phyloP scores from a whole-genome alignment of 2,888 invertebrate species.

The Tachystola acroxantha region DNA sequence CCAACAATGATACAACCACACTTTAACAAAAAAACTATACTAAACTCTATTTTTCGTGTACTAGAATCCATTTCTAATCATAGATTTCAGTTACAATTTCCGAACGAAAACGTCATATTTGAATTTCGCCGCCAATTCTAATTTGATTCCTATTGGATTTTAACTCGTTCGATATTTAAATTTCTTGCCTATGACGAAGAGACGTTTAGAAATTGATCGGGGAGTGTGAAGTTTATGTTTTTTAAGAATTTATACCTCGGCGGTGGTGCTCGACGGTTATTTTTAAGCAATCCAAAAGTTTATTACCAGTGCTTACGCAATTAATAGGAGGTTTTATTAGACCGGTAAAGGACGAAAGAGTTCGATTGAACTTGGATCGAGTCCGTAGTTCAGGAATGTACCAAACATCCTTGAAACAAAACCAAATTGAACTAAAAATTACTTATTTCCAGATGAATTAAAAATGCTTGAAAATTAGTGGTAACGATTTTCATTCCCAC shows the following conservation, averaged over 20 bases:
- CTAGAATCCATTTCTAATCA: constrained; percentile 69
- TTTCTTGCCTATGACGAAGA: constrained; percentile 24
- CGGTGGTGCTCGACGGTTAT: constrained; percentile 56
- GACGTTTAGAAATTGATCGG: constrained; percentile 28
- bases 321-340: constrained; percentile 75
- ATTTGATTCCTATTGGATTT: constrained; percentile 54
- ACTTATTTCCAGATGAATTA: too few species aligned
- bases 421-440: neutral
- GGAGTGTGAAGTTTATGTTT: constrained; percentile 65
- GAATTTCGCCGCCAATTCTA: constrained; percentile 47
- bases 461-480: too few species aligned
- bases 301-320: constrained; percentile 74
- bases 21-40: constrained; percentile 40
- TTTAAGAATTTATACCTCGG: constrained; percentile 72
- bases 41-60: constrained; percentile 68
- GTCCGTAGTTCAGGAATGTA: neutral
- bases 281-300: constrained; percentile 74
- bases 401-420: neutral
- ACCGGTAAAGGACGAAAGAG: constrained; percentile 69
- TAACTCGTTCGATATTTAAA: constrained; percentile 32
- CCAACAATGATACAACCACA: constrained; percentile 54
- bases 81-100: constrained; percentile 43
- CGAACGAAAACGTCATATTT: constrained; percentile 49
- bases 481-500: too few species aligned
- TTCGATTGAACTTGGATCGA: constrained; percentile 44